Base-by-base conservation (phyloP, 1,140 invertebrate species). In the Doryteuthis pealeii region DNA sequence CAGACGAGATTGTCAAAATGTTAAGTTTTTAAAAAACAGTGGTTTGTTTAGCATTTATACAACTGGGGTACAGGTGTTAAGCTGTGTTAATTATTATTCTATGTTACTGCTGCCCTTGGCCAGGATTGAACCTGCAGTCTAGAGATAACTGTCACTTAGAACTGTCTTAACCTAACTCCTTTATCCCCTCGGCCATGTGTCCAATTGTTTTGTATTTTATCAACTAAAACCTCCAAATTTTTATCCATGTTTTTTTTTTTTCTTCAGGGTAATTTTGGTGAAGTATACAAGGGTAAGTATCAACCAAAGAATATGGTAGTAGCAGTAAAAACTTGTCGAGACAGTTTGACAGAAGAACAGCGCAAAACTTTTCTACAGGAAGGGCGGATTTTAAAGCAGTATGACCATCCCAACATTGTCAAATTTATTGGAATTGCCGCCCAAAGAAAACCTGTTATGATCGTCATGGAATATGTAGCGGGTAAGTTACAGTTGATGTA, bases 391-490 rank as follows among this genome's bases (percentile, higher is more conserved):
- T 89, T 99, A 5, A 97, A 97, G 82, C 96, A 98, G 85, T 99
- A 98, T 85, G 94, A 97, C 87, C 97, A 99, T 90, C 95, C 95
- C 0, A 99, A 99, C 88, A 88, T 88, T 67, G 87, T 88, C 22
- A 93, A 95, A 82, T 91, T 99, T n/a, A 97, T 98, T 79, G 97
- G 97, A 30, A 98, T 99, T 80, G 97, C 96, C 82, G 96, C 98
- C 68, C 96, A 98, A 85, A 96, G 98, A 83, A 96, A 98, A 83
- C 97, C 97, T 0, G 97, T 99, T 70, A 98, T 99, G 96, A 98
- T 99, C 83, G 95, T 99, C 30, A 98, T 99, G 96, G 97, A 99
- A 89, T 90, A 97, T 72, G 95, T 98, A n/a, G 92, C 93, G 79
- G 95, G 95, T 95, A 87, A 85, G 80, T 22, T 15, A 58, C 45